Evolutionary conservation across 2,797 vertebrate species (phyloP).

Genomic region (Sarcophilus harrisii): DNA sequence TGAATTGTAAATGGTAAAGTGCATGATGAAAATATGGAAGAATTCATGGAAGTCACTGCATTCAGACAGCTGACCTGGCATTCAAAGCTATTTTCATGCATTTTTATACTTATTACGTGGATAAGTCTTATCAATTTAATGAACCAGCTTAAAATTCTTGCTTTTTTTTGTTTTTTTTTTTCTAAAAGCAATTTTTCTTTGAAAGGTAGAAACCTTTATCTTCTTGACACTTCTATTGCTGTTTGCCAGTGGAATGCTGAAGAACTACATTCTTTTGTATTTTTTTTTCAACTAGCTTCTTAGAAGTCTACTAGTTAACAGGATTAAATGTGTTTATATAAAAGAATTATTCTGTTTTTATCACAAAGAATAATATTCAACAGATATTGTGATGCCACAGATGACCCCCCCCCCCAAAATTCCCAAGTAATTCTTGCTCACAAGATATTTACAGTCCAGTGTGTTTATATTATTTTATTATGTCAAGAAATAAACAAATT

Average conservation of each 20-base stretch:
- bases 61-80: neutral
- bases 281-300: neutral
- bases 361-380: conserved; percentile 7
- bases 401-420: neutral
- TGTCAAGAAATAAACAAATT: conserved; percentile 1
- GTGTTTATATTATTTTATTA: neutral
- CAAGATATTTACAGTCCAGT: neutral
- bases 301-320: neutral
- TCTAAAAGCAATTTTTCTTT: neutral
- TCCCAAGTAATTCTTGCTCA: neutral
- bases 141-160: neutral
- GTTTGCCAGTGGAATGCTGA: neutral
- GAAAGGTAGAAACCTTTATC: neutral
- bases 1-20: neutral
- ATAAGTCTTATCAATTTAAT: neutral
- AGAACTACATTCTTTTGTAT: neutral
- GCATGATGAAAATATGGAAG: neutral
- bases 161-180: neutral
- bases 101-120: neutral
- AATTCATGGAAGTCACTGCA: neutral
- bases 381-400: neutral
- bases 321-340: neutral
- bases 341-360: conserved; percentile 15
- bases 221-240: neutral
- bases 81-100: neutral